These are phyloP conservation scores for Psilopogon haemacephalus DNA, from an alignment of 2,113 vertebrate species.

Conservation along the genomic window DNA sequence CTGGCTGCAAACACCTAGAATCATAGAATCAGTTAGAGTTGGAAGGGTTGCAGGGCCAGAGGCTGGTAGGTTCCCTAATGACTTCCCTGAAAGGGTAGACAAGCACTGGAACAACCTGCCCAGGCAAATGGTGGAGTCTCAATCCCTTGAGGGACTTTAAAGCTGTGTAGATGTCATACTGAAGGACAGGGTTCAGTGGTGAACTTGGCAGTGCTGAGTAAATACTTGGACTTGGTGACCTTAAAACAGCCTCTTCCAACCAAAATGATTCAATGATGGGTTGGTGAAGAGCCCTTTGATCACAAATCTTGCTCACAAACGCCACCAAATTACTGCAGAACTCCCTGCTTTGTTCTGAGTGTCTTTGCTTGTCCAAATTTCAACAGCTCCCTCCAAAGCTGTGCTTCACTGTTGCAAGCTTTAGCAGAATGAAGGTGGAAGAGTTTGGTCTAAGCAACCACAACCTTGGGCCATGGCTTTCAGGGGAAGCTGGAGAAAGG, in stretches of 20 bases:
- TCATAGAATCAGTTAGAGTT: no score
- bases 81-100: neutral
- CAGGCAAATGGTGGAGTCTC: neutral
- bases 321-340: fast-evolving
- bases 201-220: neutral
- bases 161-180: neutral
- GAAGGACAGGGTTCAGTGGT: neutral
- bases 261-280: neutral
- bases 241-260: neutral
- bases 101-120: neutral
- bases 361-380: neutral
- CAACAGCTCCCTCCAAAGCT: no score
- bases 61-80: no score
- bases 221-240: neutral
- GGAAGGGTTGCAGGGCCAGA: no score
- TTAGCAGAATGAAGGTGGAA: no score
- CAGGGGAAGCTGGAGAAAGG: no score
- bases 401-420: no score
- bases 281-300: neutral
- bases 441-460: no score
- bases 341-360: neutral
- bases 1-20: no score
- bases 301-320: neutral
- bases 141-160: neutral
- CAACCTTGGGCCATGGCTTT: no score